Percentiles rank a stretch among this genome's conserved stretches.
phyloP scores from a whole-genome alignment of 1,140 invertebrate genomes.

The Bombus difficillimus region DNA sequence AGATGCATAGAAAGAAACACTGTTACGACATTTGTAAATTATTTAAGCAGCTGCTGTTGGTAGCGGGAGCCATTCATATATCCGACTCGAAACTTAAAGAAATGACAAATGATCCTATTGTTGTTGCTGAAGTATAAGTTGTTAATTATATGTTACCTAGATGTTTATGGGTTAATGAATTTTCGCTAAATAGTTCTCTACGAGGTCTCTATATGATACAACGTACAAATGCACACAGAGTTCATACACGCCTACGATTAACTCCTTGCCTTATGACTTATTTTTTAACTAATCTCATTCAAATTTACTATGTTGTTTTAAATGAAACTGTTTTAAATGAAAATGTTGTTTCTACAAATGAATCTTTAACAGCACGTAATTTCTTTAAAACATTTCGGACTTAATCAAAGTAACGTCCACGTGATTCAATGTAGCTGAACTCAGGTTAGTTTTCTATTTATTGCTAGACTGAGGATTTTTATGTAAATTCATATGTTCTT shows the following conservation, averaged over 20 bases:
- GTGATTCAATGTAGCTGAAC: no score
- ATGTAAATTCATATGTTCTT: no score
- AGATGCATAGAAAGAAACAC: not conserved
- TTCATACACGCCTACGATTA: slow-evolving; percentile 12
- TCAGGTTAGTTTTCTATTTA: no score
- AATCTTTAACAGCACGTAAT: no score
- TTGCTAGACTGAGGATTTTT: no score
- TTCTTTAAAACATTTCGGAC: no score
- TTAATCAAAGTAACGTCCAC: no score
- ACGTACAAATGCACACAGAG: slow-evolving; percentile 34
- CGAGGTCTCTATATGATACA: slow-evolving; percentile 41
- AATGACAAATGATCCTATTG: slow-evolving; percentile 66
- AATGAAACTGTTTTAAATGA: no score
- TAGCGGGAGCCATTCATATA: slow-evolving; percentile 41
- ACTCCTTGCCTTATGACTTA: not conserved
- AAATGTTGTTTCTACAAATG: no score
- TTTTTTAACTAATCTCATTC: not conserved
- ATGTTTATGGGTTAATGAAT: slow-evolving; percentile 61
- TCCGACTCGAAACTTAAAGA: slow-evolving; percentile 20
- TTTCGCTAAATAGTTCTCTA: slow-evolving; percentile 67
- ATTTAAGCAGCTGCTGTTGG: slow-evolving; percentile 40
- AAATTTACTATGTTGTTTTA: not conserved
- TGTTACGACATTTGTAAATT: slow-evolving; percentile 45
- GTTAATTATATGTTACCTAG: slow-evolving; percentile 72
- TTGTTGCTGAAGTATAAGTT: slow-evolving; percentile 77